Base-by-base conservation (phyloP, 2,797 vertebrate genomes). In the Girardinus metallicus region DNA sequence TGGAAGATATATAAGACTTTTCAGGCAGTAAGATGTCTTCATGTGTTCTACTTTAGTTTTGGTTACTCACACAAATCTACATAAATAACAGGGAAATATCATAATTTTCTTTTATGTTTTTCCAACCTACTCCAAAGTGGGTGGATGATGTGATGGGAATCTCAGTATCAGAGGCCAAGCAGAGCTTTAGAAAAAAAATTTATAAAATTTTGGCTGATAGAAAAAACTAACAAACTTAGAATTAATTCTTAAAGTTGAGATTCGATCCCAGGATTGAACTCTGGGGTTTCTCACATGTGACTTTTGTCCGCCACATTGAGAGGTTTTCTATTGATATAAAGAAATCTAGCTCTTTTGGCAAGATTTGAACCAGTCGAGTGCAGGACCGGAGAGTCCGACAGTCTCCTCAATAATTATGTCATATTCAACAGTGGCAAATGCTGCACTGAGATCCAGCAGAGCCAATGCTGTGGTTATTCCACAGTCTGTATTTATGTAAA, bases 1-100 rank as follows among this genome's bases (percentile, higher is more conserved):
- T 78, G 75, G 51, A 79, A 78, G 66, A 82, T 78, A 87, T 87
- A 47, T 13, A 80, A 74, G 49, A 76, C 55, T 46, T 66, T 70
- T 57, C 21, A 55, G 51, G 43, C 29, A 73, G 5, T 78, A 60
- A 36, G 46, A 57, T 78, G 18, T 75, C 64, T 57, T 55, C 34
- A 57, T 74, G 46, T 15, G 53, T 79, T 81, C 53, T 77, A 16
- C 44, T 73, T 74, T 46, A 8, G 64, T 62, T 80, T 82, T 36
- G 71, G 23, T 75, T 51, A 51, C 21, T 73, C 15, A 55, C 70
- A 13, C 13, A 29, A 84, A 77, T 75, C 29, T 68, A 53, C 41
- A 6, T 44, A 57, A 44, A 66, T 34, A 3, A 49, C 11, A 39
- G 5, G 79, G 8, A 74, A 34, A 75, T 70, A n/a, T 11, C 11